These are phyloP conservation scores for Trissolcus brochymenae DNA, from an alignment of 2,888 invertebrate genomes.

Conservation along the genomic window DNA sequence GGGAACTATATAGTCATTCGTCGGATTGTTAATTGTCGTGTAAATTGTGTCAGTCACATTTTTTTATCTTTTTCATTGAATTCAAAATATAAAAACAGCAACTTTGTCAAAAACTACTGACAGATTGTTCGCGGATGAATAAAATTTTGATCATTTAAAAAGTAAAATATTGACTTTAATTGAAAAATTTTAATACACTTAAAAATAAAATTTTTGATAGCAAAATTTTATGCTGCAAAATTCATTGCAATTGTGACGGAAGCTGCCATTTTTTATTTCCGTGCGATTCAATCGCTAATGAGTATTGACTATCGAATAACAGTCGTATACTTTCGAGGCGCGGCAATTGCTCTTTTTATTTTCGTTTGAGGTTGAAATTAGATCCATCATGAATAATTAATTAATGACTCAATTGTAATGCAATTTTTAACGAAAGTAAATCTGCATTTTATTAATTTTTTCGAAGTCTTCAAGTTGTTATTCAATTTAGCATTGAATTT, in stretches of 20 bases:
- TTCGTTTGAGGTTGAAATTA: neutral
- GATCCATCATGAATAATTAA: neutral
- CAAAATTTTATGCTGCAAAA: neutral
- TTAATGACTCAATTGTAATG: neutral
- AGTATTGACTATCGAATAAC: slow-evolving; percentile 25
- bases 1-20: slow-evolving; percentile 8
- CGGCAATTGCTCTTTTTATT: slow-evolving; percentile 12
- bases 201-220: neutral
- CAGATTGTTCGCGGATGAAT: too few species aligned
- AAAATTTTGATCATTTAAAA: too few species aligned
- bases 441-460: neutral
- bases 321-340: slow-evolving; percentile 19
- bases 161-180: neutral
- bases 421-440: neutral
- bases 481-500: too few species aligned
- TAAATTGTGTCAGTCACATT: too few species aligned
- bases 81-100: neutral
- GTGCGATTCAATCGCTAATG: slow-evolving; percentile 31
- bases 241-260: slow-evolving; percentile 4
- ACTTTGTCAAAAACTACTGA: too few species aligned
- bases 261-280: slow-evolving; percentile 12
- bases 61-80: too few species aligned
- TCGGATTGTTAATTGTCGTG: slow-evolving; percentile 19
- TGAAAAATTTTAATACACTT: neutral
- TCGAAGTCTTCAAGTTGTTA: neutral